These are phyloP conservation scores for Daubentonia madagascariensis DNA, from an alignment of 2,113 vertebrate species.

Conservation along the genomic window DNA sequence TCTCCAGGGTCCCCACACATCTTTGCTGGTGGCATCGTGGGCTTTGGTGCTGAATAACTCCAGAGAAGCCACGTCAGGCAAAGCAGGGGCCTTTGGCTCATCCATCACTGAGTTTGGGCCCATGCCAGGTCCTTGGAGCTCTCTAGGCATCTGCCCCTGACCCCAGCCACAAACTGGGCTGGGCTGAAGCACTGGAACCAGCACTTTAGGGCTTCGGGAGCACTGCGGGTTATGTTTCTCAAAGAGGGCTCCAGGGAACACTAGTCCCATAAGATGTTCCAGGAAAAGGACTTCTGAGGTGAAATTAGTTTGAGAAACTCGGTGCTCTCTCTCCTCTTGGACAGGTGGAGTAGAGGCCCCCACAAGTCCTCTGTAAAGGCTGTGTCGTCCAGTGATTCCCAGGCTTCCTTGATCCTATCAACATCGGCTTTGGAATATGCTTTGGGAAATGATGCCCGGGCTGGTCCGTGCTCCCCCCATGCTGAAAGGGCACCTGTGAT, in stretches of 20 bases:
- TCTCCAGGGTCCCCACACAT: not conserved
- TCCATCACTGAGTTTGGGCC: rapidly evolving
- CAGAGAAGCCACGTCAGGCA: not conserved
- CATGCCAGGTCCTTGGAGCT: rapidly evolving
- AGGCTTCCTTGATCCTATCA: rapidly evolving
- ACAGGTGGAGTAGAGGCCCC: too few species aligned
- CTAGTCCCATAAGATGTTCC: not conserved
- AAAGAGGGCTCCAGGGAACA: not conserved
- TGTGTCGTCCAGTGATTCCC: not conserved
- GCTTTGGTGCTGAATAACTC: rapidly evolving
- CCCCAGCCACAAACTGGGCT: not conserved
- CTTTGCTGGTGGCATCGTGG: not conserved
- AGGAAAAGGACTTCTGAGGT: not conserved
- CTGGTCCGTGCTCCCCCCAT: rapidly evolving
- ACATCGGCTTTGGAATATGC: rapidly evolving
- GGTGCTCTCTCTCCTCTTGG: not conserved
- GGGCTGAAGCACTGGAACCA: not conserved
- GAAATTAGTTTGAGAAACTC: not conserved
- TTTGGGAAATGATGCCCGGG: rapidly evolving
- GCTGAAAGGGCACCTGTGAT: rapidly evolving
- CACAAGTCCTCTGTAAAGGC: too few species aligned
- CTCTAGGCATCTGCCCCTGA: not conserved
- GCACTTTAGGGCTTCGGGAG: rapidly evolving
- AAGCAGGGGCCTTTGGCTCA: not conserved
- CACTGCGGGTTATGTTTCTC: not conserved